Conservation (phyloP, 2,797 vertebrate species). For the Lacerta agilis region DNA sequence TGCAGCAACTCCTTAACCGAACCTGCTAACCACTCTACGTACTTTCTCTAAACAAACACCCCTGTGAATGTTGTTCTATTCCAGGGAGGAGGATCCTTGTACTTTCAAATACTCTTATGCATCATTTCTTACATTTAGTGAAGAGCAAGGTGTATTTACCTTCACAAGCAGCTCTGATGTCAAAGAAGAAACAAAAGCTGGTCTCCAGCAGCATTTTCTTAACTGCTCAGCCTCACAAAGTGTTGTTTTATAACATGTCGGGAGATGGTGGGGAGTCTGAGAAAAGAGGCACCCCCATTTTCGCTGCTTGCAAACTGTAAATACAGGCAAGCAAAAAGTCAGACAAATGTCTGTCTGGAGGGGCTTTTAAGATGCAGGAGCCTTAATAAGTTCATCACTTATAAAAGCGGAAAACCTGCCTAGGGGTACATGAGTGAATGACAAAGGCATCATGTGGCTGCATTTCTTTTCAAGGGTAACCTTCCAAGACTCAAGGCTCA, state of each 20-base stretch:
- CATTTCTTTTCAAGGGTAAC: slow-evolving; percentile 46
- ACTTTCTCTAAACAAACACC: not conserved
- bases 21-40: not conserved
- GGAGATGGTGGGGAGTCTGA: slow-evolving; percentile 21
- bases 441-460: slow-evolving; percentile 40
- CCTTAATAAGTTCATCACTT: slow-evolving; percentile 71
- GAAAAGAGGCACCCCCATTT: slow-evolving; percentile 37
- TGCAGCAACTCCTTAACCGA: not conserved
- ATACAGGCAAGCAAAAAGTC: slow-evolving; percentile 54
- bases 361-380: slow-evolving; percentile 68
- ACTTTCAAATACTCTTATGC: not conserved
- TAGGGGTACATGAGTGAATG: slow-evolving; percentile 60
- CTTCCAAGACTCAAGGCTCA: slow-evolving; percentile 33
- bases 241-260: slow-evolving; percentile 17
- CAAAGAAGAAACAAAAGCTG: not conserved
- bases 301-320: slow-evolving; percentile 58
- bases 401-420: slow-evolving; percentile 66
- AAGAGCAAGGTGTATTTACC: not conserved
- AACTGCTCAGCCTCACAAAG: not conserved
- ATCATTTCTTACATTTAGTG: not conserved
- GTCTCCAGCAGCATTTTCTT: not conserved
- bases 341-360: slow-evolving; percentile 42
- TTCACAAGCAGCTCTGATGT: slow-evolving; percentile 25
- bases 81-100: not conserved
- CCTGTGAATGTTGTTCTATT: not conserved